Conservation (phyloP, 2,113 vertebrate species). For the Ellobius talpinus region DNA sequence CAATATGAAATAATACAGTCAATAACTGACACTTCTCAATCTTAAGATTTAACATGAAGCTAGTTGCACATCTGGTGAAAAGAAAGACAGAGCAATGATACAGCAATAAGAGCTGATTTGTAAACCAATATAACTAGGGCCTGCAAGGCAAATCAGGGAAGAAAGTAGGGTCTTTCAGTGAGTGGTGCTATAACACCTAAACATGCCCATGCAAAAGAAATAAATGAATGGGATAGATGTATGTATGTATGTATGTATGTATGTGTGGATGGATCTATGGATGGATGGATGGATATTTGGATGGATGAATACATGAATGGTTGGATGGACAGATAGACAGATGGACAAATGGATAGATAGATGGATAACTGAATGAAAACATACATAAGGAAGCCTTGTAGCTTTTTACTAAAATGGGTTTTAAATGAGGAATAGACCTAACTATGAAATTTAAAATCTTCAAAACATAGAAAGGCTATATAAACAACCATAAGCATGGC, state of each 20-base stretch:
- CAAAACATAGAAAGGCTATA: not conserved
- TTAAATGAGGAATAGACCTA: not conserved
- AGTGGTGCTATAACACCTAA: not conserved
- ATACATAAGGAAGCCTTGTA: not conserved
- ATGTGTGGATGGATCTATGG: no score
- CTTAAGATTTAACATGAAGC: not conserved
- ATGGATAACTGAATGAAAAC: not conserved
- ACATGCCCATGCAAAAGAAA: not conserved
- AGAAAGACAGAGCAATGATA: not conserved
- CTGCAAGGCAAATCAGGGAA: not conserved
- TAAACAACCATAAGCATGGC: not conserved
- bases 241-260: no score
- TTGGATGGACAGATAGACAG: no score
- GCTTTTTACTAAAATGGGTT: not conserved
- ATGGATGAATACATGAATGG: not conserved
- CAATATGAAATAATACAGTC: not conserved
- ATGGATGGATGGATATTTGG: no score
- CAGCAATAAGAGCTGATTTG: not conserved
- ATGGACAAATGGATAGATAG: not conserved
- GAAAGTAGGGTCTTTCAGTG: not conserved
- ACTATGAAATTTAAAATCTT: not conserved
- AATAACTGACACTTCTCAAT: not conserved
- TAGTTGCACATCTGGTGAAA: not conserved
- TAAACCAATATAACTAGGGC: not conserved
- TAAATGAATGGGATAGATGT: not conserved